phyloP scores from a whole-genome alignment of 2,888 invertebrate species.

The Axea sp. region DNA sequence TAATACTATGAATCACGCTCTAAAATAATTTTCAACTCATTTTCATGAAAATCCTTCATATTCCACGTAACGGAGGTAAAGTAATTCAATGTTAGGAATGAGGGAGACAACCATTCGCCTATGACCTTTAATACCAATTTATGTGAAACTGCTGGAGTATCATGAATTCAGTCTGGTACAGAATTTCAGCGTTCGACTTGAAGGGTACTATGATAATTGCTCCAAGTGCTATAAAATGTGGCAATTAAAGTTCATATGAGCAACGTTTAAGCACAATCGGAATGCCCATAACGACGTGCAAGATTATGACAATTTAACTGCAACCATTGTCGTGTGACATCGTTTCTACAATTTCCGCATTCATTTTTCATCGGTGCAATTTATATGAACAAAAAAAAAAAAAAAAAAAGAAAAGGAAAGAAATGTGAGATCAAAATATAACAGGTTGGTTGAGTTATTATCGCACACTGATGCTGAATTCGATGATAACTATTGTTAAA shows the following conservation, averaged over 20 bases:
- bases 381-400: conserved; percentile 1
- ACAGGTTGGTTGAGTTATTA: conserved; percentile 12
- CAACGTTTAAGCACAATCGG: conserved; percentile 5
- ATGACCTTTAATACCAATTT: conserved; percentile 20
- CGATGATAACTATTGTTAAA: conserved; percentile 45
- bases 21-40: too few species aligned
- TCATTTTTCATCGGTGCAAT: conserved; percentile 3
- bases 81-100: conserved; percentile 11
- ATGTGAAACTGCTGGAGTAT: conserved; percentile 5
- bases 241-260: conserved; percentile 20
- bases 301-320: conserved; percentile 18
- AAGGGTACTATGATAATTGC: conserved; percentile 21
- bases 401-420: too few species aligned
- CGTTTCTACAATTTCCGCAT: background rate
- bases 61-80: conserved; percentile 5
- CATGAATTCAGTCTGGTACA: conserved; percentile 6
- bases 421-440: conserved; percentile 34
- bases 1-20: too few species aligned
- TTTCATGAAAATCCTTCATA: background rate
- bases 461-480: conserved; percentile 37
- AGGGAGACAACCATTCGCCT: conserved; percentile 11
- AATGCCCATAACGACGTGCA: background rate
- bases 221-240: conserved; percentile 22
- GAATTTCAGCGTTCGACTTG: conserved; percentile 23
- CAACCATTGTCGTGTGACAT: conserved; percentile 2